Percentiles rank a stretch among this genome's conserved stretches.
Evolutionary conservation across 2,797 vertebrate genomes (phyloP).

Genomic region (Scleropages formosus): DNA sequence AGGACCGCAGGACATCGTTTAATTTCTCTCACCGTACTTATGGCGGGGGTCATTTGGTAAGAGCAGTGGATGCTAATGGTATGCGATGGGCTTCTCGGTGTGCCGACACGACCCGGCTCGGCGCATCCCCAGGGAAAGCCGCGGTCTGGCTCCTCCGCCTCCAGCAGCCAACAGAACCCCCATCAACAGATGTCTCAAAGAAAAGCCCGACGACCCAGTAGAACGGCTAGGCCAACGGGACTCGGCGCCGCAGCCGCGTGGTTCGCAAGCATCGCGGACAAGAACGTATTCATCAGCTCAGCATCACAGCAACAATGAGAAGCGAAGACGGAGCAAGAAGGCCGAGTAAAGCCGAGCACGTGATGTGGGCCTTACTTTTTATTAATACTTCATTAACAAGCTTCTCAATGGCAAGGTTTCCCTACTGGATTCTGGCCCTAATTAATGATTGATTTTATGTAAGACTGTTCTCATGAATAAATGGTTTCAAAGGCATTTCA

Average conservation of each 20-base stretch:
- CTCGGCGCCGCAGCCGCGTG: no score
- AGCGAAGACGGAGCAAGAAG: no score
- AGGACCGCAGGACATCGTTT: no score
- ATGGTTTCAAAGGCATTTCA: slow-evolving; percentile 29
- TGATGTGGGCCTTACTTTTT: background rate
- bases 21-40: background rate
- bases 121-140: background rate
- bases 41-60: background rate
- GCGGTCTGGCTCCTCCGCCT: background rate
- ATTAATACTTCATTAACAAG: slow-evolving; percentile 10
- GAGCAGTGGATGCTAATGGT: background rate
- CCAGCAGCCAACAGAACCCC: no score
- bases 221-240: no score
- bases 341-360: background rate
- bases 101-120: no score
- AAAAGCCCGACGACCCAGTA: no score
- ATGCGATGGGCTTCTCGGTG: no score
- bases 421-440: slow-evolving; percentile 12
- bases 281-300: no score
- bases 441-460: slow-evolving; percentile 28
- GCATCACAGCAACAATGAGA: no score
- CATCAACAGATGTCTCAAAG: no score
- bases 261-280: no score
- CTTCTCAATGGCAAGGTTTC: slow-evolving; percentile 13
- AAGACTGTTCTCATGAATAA: slow-evolving; percentile 22